Evolutionary conservation across 2,888 invertebrate species (phyloP).

Genomic region (Scotopteryx bipunctaria): DNA sequence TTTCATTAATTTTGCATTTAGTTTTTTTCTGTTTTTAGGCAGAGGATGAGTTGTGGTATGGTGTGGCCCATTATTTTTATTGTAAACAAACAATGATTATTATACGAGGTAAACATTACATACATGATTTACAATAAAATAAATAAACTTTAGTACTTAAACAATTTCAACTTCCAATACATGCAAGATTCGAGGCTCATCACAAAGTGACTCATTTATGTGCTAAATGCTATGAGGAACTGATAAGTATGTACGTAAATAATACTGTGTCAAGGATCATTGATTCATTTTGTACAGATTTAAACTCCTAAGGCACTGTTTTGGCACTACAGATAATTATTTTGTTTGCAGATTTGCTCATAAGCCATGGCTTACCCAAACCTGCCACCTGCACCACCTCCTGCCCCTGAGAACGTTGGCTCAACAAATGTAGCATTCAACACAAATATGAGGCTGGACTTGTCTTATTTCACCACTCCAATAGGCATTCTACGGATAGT

Average conservation of each 20-base stretch:
- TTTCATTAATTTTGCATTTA: too few relatives aligned
- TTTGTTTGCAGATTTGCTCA: constrained; percentile 6
- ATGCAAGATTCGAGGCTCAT: background rate
- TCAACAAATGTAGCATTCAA: constrained; percentile 71
- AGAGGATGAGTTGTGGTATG: too few relatives aligned
- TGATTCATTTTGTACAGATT: too few relatives aligned
- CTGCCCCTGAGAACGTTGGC: constrained; percentile 63
- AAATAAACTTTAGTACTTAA: background rate
- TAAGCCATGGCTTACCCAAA: constrained; percentile 59
- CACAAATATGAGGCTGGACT: constrained; percentile 65
- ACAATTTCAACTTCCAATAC: background rate
- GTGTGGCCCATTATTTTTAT: too few relatives aligned
- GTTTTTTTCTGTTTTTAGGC: too few relatives aligned
- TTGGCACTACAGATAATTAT: too few relatives aligned
- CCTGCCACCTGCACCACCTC: constrained; percentile 44
- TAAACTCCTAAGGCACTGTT: too few relatives aligned
- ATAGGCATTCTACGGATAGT: constrained; percentile 63
- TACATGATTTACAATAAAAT: too few relatives aligned
- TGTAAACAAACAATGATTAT: background rate
- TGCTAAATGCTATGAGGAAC: background rate
- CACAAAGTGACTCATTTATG: background rate
- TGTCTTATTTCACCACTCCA: constrained; percentile 60
- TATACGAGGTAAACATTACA: too few relatives aligned
- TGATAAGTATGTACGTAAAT: too few relatives aligned
- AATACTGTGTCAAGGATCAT: background rate